These are phyloP conservation scores for Apamea crenata DNA, from an alignment of 2,888 invertebrate genomes.

Conservation along the genomic window DNA sequence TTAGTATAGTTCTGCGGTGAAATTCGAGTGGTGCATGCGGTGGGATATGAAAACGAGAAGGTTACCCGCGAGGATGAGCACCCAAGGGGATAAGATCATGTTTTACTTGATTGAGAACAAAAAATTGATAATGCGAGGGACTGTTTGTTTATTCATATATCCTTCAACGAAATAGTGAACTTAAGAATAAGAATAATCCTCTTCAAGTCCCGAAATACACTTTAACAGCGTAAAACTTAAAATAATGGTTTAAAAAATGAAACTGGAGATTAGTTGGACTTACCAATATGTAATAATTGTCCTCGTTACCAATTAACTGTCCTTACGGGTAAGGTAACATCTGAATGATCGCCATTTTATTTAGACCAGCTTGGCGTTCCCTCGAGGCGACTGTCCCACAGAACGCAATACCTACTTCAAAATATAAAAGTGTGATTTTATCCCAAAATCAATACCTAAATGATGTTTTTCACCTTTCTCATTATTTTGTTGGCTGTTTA, in stretches of 20 bases:
- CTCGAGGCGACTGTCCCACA: not conserved
- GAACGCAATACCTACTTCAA: not conserved
- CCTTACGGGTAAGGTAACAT: no score
- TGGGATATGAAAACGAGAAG: slow-evolving; percentile 70
- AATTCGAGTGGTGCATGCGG: slow-evolving; percentile 69
- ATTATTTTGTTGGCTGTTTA: no score
- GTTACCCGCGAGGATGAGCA: slow-evolving; percentile 56
- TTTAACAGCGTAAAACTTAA: not conserved
- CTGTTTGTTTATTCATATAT: not conserved
- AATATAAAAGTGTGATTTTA: not conserved
- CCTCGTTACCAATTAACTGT: no score
- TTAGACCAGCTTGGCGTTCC: no score
- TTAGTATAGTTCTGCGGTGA: slow-evolving; percentile 69
- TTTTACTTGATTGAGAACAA: slow-evolving; percentile 39
- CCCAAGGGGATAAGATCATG: slow-evolving; percentile 40
- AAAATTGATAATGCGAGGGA: not conserved
- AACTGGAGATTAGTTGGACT: not conserved
- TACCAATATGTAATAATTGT: no score
- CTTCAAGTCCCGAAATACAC: not conserved
- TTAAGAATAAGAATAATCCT: not conserved
- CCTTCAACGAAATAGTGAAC: no score
- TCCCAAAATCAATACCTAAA: not conserved
- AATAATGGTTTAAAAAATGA: not conserved
- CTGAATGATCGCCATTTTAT: no score
- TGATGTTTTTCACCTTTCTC: not conserved